These are phyloP conservation scores for Ceratosolen fusciceps DNA, from an alignment of 1,140 invertebrate species.

Conservation along the genomic window DNA sequence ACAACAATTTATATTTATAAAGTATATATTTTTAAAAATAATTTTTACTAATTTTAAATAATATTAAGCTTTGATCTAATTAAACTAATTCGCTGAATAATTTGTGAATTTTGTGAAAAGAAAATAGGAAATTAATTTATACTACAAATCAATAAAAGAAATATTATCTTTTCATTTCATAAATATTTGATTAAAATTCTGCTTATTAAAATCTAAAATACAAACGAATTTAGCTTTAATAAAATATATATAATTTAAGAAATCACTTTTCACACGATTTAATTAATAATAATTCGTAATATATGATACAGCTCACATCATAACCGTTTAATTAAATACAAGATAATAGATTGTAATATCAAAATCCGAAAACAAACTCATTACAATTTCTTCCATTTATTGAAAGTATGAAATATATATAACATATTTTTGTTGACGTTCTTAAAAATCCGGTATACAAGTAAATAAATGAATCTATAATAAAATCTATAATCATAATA, in stretches of 20 bases:
- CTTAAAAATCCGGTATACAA: background rate
- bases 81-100: too few species aligned
- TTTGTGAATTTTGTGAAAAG: too few species aligned
- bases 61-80: too few species aligned
- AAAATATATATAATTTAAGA: background rate
- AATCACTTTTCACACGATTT: background rate
- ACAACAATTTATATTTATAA: too few species aligned
- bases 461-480: too few species aligned
- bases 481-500: too few species aligned
- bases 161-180: too few species aligned
- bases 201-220: background rate
- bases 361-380: constrained; percentile 18
- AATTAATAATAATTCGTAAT: too few species aligned
- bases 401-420: constrained; percentile 27
- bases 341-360: constrained; percentile 10
- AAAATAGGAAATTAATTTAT: too few species aligned
- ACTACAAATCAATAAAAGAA: too few species aligned
- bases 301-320: background rate
- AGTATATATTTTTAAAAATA: too few species aligned
- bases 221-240: background rate
- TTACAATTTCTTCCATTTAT: constrained; percentile 26
- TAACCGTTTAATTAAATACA: background rate
- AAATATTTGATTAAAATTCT: background rate
- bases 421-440: constrained; percentile 11
- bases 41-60: too few species aligned